A percentile compares a stretch with the other conserved stretches of the same genome.
Conservation (phyloP, 2,113 vertebrate species). For the Pelodiscus sinensis region DNA sequence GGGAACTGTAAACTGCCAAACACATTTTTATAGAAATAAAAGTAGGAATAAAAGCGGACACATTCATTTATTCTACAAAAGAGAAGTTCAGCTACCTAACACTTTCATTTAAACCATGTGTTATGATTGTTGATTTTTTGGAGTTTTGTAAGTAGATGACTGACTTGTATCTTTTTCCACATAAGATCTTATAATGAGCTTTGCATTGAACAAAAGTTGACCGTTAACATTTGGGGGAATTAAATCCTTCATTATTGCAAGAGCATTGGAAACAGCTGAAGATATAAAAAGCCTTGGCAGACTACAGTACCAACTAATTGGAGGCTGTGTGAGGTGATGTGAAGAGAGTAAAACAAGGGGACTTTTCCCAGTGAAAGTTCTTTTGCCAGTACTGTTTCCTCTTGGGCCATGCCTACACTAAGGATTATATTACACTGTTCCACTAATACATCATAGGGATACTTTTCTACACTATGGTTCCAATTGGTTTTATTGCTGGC, state of each 20-base stretch:
- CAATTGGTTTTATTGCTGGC: accelerated
- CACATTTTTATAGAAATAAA: background rate
- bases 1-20: background rate
- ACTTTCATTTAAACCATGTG: accelerated
- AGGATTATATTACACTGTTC: background rate
- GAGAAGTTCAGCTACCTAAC: background rate
- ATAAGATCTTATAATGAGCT: background rate
- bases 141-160: background rate
- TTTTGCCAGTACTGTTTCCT: background rate
- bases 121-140: background rate
- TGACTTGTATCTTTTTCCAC: background rate
- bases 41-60: background rate
- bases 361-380: background rate
- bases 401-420: background rate
- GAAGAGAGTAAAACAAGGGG: background rate
- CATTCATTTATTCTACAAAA: background rate
- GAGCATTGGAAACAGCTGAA: background rate
- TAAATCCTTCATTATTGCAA: background rate
- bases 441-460: background rate
- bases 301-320: background rate
- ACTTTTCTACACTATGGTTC: background rate
- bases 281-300: slow-evolving; percentile 1
- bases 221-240: background rate
- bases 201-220: background rate
- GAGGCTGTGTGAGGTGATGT: background rate